Percentiles rank a stretch among this genome's conserved stretches.
These are phyloP conservation scores for Rattus rattus DNA, from an alignment of 2,113 vertebrate genomes.

Conservation along the genomic window DNA sequence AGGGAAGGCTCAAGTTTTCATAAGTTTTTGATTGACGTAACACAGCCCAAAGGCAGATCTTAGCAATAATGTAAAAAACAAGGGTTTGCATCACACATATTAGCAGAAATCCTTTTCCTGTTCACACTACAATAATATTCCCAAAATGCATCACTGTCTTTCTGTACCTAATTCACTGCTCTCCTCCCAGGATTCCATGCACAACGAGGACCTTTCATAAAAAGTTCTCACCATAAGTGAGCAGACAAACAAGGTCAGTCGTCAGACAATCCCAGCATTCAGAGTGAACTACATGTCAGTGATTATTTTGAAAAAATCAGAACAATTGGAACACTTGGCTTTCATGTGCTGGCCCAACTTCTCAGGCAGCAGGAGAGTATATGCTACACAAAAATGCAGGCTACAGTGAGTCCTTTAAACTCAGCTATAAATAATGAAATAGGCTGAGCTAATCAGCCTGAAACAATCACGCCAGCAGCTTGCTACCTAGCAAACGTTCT, in stretches of 20 bases:
- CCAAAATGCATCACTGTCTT: background rate
- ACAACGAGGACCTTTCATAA: slow-evolving; percentile 34
- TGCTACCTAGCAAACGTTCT: background rate
- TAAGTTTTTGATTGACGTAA: slow-evolving; percentile 2
- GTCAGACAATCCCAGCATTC: background rate
- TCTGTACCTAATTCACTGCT: background rate
- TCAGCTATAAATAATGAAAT: background rate
- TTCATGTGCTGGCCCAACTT: background rate
- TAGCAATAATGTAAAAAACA: slow-evolving; percentile 40
- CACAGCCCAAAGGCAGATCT: background rate
- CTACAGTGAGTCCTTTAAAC: slow-evolving; percentile 2
- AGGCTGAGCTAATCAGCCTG: background rate
- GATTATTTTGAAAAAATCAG: slow-evolving; percentile 30
- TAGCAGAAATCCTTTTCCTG: background rate
- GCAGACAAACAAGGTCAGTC: slow-evolving; percentile 7
- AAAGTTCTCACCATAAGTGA: background rate
- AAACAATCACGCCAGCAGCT: background rate
- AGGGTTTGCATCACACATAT: background rate
- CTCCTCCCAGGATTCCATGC: background rate
- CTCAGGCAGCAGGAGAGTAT: background rate
- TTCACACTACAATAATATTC: background rate
- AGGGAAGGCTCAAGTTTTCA: background rate
- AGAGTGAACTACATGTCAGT: background rate
- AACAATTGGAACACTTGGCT: slow-evolving; percentile 25
- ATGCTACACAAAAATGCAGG: background rate